Base-by-base conservation (phyloP, 2,113 vertebrate genomes). In the Danionella cerebrum region DNA sequence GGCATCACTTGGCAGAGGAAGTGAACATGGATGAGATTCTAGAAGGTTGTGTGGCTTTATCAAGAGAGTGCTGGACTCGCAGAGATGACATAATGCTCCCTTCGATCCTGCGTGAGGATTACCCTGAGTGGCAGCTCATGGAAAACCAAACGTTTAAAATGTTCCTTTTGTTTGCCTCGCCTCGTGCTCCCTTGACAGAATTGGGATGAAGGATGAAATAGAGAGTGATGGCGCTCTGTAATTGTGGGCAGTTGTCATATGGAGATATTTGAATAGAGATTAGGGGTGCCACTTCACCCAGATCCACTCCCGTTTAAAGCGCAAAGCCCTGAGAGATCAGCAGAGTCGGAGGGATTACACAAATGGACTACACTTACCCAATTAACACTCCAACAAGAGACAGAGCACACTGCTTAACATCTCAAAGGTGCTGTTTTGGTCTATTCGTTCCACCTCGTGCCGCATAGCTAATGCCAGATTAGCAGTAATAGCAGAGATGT, bases 71-170 rank as follows among this genome's bases (percentile, higher is more conserved):
- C 6, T 53, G n/a, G n/a, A n/a, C n/a, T n/a, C n/a, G n/a, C n/a
- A n/a, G n/a, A n/a, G n/a, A n/a, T n/a, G n/a, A n/a, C n/a, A 31
- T 24, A 60, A 60, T 60, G 39, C 94, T 93, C 93, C 78, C 75
- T 79, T 85, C 90, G 91, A 90, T 88, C 90, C 90, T 85, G 88
- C 86, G 85, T 89, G 88, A 91, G 89, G 89, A 68, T 89, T 87
- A 87, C 88, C 89, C 87, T 79, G 83, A 84, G 83, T 88, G 91
- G 88, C 83, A 88, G 89, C 83, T 85, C 84, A 85, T 82, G 67
- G 57, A 72, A 81, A 79, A 80, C 80, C 83, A 90, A 90, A 88
- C 80, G 86, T 88, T 87, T 88, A 79, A 74, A 74, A 82, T 72
- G 74, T 78, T 86, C 86, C 90, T 90, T 91, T 97, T 96, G 94